Evolutionary conservation across 1,140 invertebrate genomes (phyloP).

Genomic region (Oncopeltus fasciatus): DNA sequence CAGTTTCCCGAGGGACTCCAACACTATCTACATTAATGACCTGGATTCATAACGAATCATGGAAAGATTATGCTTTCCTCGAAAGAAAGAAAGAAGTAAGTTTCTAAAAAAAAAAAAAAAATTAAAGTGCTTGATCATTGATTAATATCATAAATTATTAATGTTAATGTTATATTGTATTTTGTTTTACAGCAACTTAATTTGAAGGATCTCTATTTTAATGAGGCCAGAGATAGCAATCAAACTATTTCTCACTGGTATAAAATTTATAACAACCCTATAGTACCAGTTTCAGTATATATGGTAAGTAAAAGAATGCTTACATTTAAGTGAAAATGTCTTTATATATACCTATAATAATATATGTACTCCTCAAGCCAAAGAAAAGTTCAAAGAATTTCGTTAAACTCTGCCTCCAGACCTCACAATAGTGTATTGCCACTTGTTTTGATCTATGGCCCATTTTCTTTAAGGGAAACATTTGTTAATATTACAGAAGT

Average conservation of each 20-base stretch:
- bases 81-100: neutral
- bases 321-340: neutral
- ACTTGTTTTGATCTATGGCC: neutral
- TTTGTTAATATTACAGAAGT: neutral
- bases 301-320: neutral
- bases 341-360: too few species aligned
- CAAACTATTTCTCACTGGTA: neutral
- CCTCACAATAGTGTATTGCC: neutral
- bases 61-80: neutral
- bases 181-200: neutral
- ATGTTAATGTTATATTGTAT: neutral
- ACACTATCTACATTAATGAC: conserved; percentile 50
- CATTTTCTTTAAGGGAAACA: neutral
- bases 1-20: conserved; percentile 55
- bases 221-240: neutral
- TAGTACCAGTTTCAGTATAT: neutral
- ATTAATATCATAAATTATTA: neutral
- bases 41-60: conserved; percentile 51
- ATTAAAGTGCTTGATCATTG: neutral
- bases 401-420: neutral
- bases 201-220: neutral
- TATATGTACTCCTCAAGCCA: neutral
- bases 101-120: neutral
- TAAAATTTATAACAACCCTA: neutral
- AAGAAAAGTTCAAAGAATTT: neutral